Conservation (phyloP, 2,888 invertebrate species). For the Petrolisthes manimaculis region DNA sequence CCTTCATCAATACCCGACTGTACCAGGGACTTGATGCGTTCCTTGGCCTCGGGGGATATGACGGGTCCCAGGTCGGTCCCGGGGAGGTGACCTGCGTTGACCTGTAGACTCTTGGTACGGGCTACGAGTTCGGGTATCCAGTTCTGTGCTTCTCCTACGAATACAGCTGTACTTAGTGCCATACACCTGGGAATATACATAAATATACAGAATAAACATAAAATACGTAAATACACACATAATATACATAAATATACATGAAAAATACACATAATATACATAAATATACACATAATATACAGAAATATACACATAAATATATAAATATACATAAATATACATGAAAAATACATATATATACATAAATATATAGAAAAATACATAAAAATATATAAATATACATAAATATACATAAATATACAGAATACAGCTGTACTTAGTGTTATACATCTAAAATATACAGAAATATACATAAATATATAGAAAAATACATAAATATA, state of each 20-base stretch:
- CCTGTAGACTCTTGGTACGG: conserved; percentile 85
- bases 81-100: conserved; percentile 81
- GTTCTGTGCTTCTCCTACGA: conserved; percentile 89
- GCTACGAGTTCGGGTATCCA: conserved; percentile 95
- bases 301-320: too few relatives aligned
- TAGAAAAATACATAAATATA: not conserved
- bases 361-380: not conserved
- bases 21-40: conserved; percentile 82
- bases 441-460: conserved; percentile 79
- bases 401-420: too few relatives aligned
- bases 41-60: conserved; percentile 90
- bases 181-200: conserved; percentile 79
- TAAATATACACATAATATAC: too few relatives aligned
- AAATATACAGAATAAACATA: not conserved
- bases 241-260: not conserved
- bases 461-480: too few relatives aligned
- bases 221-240: not conserved
- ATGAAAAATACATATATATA: too few relatives aligned
- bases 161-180: conserved; percentile 94
- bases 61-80: conserved; percentile 82
- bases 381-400: not conserved
- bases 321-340: not conserved
- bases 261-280: too few relatives aligned
- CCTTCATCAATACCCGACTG: conserved; percentile 89
- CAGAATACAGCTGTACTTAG: conserved; percentile 89